Evolutionary conservation across 1,140 invertebrate species (phyloP).

Genomic region (Artemia franciscana): DNA sequence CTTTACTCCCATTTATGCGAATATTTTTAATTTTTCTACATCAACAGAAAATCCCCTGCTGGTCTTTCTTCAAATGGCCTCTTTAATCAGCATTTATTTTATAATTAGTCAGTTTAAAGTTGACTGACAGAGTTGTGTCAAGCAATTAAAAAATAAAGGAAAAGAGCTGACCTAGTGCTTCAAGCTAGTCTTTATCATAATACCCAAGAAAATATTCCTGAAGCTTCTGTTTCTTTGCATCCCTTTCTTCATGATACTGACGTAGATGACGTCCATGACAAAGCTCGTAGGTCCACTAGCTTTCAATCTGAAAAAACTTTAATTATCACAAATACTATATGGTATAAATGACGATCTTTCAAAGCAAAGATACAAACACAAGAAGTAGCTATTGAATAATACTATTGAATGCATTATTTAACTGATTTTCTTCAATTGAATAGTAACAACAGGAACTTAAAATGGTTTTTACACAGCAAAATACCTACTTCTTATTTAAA

Average conservation of each 20-base stretch:
- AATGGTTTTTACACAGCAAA: not conserved
- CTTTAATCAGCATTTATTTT: constrained; percentile 10
- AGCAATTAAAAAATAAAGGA: constrained; percentile 2
- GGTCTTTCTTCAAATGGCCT: constrained; percentile 8
- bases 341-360: not conserved
- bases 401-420: not conserved
- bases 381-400: not conserved
- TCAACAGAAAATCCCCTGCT: too few relatives aligned
- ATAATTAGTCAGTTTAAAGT: not conserved
- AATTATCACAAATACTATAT: constrained; percentile 3
- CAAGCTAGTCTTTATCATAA: constrained; percentile 31
- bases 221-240: constrained; percentile 50
- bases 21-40: too few relatives aligned
- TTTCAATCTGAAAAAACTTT: constrained; percentile 39
- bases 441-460: not conserved
- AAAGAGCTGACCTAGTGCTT: constrained; percentile 21
- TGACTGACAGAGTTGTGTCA: not conserved
- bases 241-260: constrained; percentile 86
- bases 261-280: constrained; percentile 73
- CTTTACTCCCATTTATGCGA: too few relatives aligned
- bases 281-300: constrained; percentile 92
- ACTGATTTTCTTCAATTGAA: not conserved
- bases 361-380: constrained; percentile 2
- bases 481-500: not conserved
- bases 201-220: constrained; percentile 61